phyloP scores from a whole-genome alignment of 2,888 invertebrate species.

The Pharmacophagus antenor region DNA sequence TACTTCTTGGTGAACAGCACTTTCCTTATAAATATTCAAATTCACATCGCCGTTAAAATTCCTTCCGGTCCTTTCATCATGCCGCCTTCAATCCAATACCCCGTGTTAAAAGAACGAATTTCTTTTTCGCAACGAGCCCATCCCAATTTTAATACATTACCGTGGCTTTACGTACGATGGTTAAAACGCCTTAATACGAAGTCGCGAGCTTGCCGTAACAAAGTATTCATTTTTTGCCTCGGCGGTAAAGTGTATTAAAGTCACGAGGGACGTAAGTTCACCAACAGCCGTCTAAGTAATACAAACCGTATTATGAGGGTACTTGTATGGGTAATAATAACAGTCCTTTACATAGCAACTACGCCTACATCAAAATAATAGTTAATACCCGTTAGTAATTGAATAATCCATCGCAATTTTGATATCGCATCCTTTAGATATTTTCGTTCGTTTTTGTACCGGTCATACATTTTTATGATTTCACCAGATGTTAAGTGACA shows the following conservation, averaged over 20 bases:
- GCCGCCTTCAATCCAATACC: background rate
- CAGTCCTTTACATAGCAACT: background rate
- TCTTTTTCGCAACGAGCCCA: constrained; percentile 4
- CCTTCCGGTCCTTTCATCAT: background rate
- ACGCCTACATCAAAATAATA: background rate
- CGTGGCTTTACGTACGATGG: constrained; percentile 2
- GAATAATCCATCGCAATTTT: too few species aligned
- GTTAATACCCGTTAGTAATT: background rate
- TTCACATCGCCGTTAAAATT: background rate
- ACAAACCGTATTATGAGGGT: background rate
- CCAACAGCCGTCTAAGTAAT: background rate
- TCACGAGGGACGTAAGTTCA: constrained; percentile 12
- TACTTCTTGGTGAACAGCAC: too few species aligned
- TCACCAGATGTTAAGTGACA: too few species aligned
- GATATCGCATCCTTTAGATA: too few species aligned
- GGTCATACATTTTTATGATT: too few species aligned
- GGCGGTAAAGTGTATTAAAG: constrained; percentile 3
- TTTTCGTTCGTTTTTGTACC: too few species aligned
- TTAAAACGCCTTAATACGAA: constrained; percentile 9
- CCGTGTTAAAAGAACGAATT: constrained; percentile 5
- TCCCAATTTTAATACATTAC: constrained; percentile 22
- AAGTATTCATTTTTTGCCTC: constrained; percentile 13
- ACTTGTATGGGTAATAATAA: background rate
- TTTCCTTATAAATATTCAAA: too few species aligned
- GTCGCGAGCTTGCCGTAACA: constrained; percentile 3